These are phyloP conservation scores for Caenorhabditis sp. DNA, from an alignment of 2,888 invertebrate species.

Conservation along the genomic window DNA sequence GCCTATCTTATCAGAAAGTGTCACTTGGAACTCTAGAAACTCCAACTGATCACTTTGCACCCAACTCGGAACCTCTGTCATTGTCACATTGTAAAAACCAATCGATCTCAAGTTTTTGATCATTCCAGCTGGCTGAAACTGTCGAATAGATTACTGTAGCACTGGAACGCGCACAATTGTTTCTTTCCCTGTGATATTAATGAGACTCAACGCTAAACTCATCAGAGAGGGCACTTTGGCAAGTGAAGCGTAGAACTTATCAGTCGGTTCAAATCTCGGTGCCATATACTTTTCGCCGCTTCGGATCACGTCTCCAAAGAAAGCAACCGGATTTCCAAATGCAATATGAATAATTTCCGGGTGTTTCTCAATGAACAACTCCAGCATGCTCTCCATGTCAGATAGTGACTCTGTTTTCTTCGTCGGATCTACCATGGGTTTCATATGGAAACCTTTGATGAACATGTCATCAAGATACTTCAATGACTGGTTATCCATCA, in stretches of 20 bases:
- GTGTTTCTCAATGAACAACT: slow-evolving; percentile 4
- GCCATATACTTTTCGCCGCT: slow-evolving; percentile 22
- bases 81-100: slow-evolving; percentile 36
- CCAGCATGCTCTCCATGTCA: slow-evolving; percentile 32
- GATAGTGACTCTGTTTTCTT: slow-evolving; percentile 1
- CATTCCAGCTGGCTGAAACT: slow-evolving; percentile 37
- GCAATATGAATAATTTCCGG: slow-evolving; percentile 50
- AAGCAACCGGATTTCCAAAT: slow-evolving; percentile 32
- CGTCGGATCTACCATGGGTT: slow-evolving; percentile 23
- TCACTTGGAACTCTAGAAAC: slow-evolving; percentile 41
- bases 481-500: slow-evolving; percentile 32
- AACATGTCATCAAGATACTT: slow-evolving; percentile 17
- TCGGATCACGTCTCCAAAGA: slow-evolving; percentile 12
- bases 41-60: slow-evolving; percentile 33
- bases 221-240: slow-evolving; percentile 20
- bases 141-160: too few species aligned
- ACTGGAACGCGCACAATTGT: too few species aligned
- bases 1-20: slow-evolving; percentile 20
- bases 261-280: slow-evolving; percentile 19
- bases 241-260: slow-evolving; percentile 26
- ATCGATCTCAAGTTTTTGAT: slow-evolving; percentile 31
- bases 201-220: slow-evolving; percentile 36
- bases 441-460: slow-evolving; percentile 37
- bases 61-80: slow-evolving; percentile 37
- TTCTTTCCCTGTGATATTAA: slow-evolving; percentile 25